Evolutionary conservation across 2,888 invertebrate genomes (phyloP).

Genomic region (Macrophya annulata): DNA sequence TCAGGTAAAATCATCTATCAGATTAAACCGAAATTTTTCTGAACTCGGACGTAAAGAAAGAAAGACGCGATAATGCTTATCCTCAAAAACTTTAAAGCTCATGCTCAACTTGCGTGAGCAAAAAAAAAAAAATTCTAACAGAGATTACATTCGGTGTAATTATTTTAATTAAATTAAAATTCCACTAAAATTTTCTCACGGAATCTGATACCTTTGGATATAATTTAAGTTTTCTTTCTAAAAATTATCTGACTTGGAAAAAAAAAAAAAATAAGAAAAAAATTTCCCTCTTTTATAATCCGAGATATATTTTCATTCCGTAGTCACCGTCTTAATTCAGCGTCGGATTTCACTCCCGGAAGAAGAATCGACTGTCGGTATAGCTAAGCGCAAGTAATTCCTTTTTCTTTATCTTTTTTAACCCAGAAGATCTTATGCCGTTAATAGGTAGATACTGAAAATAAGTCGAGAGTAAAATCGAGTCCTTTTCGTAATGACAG

Average conservation of each 20-base stretch:
- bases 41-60: neutral
- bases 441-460: conserved; percentile 15
- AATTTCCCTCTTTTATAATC: neutral
- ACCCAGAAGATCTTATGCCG: conserved; percentile 4
- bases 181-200: too few species aligned
- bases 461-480: conserved; percentile 29
- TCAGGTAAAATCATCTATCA: neutral
- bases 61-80: too few species aligned
- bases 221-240: too few species aligned
- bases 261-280: too few species aligned
- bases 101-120: too few species aligned
- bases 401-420: conserved; percentile 7
- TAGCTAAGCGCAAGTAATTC: neutral
- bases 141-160: too few species aligned
- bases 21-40: neutral
- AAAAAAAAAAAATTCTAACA: too few species aligned
- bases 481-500: conserved; percentile 7
- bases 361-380: conserved; percentile 40
- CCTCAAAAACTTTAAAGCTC: too few species aligned
- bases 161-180: too few species aligned
- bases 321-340: neutral
- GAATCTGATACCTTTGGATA: too few species aligned
- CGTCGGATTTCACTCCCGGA: conserved; percentile 76
- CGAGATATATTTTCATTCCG: neutral
- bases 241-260: too few species aligned